Percentiles rank a stretch among this genome's conserved stretches.
Conservation (phyloP, 1,140 invertebrate genomes). For the Conopomorpha cramerella region DNA sequence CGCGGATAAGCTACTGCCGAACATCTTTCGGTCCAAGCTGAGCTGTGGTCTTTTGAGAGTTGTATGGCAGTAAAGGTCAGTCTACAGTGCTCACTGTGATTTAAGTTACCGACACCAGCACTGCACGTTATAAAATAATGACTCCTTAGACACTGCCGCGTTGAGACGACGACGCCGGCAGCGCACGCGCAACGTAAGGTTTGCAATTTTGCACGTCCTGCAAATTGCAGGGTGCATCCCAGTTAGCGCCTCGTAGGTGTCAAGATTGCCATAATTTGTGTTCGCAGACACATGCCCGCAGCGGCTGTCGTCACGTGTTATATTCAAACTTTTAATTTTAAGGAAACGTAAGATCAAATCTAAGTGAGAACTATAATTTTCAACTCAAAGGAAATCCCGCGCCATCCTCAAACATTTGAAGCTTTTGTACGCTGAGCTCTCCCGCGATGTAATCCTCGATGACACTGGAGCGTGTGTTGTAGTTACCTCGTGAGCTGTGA, state of each 20-base stretch:
- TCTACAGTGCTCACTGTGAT: no score
- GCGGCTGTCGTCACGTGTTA: conserved; percentile 51
- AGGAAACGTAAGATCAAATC: conserved; percentile 19
- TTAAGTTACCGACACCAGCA: no score
- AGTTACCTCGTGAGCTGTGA: not conserved
- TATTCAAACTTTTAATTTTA: conserved; percentile 44
- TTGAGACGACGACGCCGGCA: no score
- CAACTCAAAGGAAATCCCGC: conserved; percentile 5
- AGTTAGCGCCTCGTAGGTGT: conserved; percentile 56
- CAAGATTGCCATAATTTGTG: conserved; percentile 53
- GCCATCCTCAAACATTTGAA: no score
- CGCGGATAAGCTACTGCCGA: no score
- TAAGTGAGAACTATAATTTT: conserved; percentile 16
- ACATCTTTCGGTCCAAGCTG: no score
- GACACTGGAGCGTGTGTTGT: not conserved
- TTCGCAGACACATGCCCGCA: conserved; percentile 23
- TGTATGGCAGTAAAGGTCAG: no score
- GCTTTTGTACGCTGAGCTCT: no score
- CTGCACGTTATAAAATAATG: no score
- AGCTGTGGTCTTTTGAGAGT: conserved; percentile 10
- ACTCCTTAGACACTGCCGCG: no score
- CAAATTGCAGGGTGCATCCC: conserved; percentile 45
- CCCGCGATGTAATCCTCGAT: no score
- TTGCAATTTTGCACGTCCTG: conserved; percentile 16
- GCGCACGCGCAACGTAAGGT: not conserved